Base-by-base conservation (phyloP, 2,113 vertebrate species). In the Sinocyclocheilus rhinocerous region DNA sequence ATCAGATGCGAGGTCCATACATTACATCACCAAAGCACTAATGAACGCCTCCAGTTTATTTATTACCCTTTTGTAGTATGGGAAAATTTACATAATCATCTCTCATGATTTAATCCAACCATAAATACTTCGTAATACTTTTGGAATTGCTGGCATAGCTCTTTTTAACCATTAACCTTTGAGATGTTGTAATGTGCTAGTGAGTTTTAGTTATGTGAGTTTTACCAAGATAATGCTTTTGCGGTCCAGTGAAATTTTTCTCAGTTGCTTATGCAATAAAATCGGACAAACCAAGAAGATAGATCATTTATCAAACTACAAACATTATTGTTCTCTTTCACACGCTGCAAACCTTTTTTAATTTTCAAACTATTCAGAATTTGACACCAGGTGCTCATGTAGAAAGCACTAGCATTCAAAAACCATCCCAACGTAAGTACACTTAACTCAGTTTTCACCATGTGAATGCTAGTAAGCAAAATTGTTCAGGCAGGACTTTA, bases 31-130 rank as follows among this genome's bases (percentile, higher is more conserved):
- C 85, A 90, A 91, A 87, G 90, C 88, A 67, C 83, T 94, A 94
- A 93, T 93, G 91, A 94, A 93, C 91, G 90, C 90, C 92, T 76
- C 86, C 26, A 83, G 86, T 92, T 94, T 92, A 93, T 92, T 94
- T 92, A 94, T 93, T 91, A 91, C 91, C 90, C 92, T 85, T 90
- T 93, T 92, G 93, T 94, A 92, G 89, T 90, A 88, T 48, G 70
- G 76, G 85, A 88, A 84, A 92, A 92, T 94, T 94, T 90, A 90
- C 93, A 93, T 94, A 93, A 93, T 93, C 90, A 67, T 89, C 91
- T 90, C 88, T 89, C 81, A 84, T 84, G 90, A 93, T 93, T 93
- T 92, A 90, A 92, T 93, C 91, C 89, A 77, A 20, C 65, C 76
- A 83, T 73, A 92, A 92, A 91, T 87, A 87, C 81, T 90, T 86